A percentile compares a stretch with the other conserved stretches of the same genome.
Evolutionary conservation across 2,888 invertebrate species (phyloP).

Genomic region (Platycnemis pennipes): DNA sequence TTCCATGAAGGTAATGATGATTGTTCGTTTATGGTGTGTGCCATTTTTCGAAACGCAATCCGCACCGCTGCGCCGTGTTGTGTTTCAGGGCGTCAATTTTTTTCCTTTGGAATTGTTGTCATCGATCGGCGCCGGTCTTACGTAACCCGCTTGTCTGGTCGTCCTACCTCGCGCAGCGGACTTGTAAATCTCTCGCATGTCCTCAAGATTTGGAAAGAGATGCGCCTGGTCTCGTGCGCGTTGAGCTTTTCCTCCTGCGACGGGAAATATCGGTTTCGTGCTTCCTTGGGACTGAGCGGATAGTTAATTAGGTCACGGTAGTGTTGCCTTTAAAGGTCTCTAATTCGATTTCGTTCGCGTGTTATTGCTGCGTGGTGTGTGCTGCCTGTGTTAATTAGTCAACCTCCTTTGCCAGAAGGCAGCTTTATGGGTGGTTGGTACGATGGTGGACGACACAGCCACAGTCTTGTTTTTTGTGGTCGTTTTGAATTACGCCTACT

Average conservation of each 20-base stretch:
- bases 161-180: neutral
- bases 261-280: neutral
- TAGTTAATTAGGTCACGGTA: neutral
- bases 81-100: neutral
- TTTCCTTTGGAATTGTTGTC: neutral
- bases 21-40: neutral
- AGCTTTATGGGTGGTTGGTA: neutral
- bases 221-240: neutral
- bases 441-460: neutral
- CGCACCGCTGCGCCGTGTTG: neutral
- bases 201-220: neutral
- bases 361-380: neutral
- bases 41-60: neutral
- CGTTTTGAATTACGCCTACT: neutral
- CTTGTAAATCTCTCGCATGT: neutral
- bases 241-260: neutral
- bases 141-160: neutral
- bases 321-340: neutral
- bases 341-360: neutral
- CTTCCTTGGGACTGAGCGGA: neutral
- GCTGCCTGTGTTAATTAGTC: neutral
- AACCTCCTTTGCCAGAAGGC: neutral
- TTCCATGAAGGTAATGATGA: no score
- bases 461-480: neutral
- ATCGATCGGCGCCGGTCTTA: constrained; percentile 11